Evolutionary conservation across 2,797 vertebrate genomes (phyloP), one percentile per base, ranked within the genome.

Genomic region (Oreochromis grahami): DNA sequence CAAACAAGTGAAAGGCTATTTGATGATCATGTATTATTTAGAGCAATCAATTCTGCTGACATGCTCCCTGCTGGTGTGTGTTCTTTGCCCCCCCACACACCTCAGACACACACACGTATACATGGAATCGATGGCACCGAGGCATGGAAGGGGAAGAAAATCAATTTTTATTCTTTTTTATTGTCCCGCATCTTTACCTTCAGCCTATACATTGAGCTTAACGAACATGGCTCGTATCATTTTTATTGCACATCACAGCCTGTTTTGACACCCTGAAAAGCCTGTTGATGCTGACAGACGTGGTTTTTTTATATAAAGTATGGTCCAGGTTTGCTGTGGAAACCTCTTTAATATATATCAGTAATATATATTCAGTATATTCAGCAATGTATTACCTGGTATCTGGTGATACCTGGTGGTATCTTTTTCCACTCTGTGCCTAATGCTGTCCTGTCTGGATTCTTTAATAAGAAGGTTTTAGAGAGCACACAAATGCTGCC

Each of bases 21-120:
- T 87, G 84, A 85, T 87, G 80, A 87, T 90, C 84, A 95, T 89
- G 88, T 94, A 95, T 96, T 90, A 97, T 94, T 95, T 93, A 96
- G 92, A 84, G 53, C 79, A 89, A 92, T 91, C 93, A 90, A 92
- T 92, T 86, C 85, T 36, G 78, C 45, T 88, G 88, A 92, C 84
- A 53, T 82, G 76, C 87, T 80, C 82, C 87, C 81, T 90, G 89
- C 79, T 84, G 51, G 65, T 77, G 70, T 74, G 45, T 74, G 70
- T 45, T 70, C 21, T 70, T 24, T 74, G 45, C 43, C 26, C 21
- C 60, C 65, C 15, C 53, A 36, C 56, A 43, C 41, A 63, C 58
- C 58, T 63, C 19, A 63, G 11, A 55, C 79, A 82, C 60, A 55
- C 43, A 68, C 52, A 76, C 56, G 58, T 72, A 55, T 70, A 45